These are phyloP conservation scores for Penelope pileata DNA, from an alignment of 2,113 vertebrate genomes.

Conservation along the genomic window DNA sequence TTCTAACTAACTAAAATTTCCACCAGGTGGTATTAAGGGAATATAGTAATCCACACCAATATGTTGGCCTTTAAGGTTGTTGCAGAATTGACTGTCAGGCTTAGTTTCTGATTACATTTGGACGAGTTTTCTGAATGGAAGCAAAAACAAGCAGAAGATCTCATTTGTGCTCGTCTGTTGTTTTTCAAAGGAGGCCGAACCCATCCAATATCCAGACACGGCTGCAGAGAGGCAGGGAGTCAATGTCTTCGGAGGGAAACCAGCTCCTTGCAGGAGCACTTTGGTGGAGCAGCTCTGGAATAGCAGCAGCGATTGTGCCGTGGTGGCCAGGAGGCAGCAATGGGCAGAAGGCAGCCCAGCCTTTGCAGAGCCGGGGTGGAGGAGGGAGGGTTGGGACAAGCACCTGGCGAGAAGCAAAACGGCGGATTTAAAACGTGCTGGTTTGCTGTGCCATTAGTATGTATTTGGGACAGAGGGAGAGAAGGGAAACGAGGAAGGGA, in stretches of 20 bases:
- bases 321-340: not conserved
- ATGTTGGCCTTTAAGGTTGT: not conserved
- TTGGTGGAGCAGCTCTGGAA: not conserved
- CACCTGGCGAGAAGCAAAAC: not conserved
- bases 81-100: not conserved
- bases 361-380: constrained; percentile 2
- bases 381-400: too few relatives aligned
- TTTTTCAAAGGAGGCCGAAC: not conserved
- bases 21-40: not conserved
- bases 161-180: not conserved
- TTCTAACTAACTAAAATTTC: not conserved
- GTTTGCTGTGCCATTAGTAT: not conserved
- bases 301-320: constrained; percentile 29
- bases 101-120: not conserved
- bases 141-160: not conserved
- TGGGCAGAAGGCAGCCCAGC: not conserved
- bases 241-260: not conserved
- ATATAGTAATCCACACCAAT: not conserved
- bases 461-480: constrained; percentile 37
- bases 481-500: not conserved
- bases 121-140: not conserved
- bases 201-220: not conserved
- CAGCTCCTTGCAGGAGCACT: constrained; percentile 11
- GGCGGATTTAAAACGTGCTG: not conserved
- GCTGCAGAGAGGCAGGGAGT: not conserved